Evolutionary conservation across 2,113 vertebrate genomes (phyloP).

Genomic region (Psilopsiagon aurifrons): DNA sequence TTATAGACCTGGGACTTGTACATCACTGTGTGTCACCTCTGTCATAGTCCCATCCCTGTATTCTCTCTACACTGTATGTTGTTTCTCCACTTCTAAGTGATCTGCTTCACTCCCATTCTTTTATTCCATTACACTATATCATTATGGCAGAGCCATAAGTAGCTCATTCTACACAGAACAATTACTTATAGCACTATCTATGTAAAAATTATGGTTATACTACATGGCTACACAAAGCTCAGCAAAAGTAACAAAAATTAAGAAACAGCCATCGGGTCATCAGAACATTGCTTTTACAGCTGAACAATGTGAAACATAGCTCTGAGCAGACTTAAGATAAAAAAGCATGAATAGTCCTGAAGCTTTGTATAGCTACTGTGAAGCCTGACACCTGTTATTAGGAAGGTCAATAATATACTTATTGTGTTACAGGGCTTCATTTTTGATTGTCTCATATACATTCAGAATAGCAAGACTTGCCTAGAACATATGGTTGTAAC

Average conservation of each 20-base stretch:
- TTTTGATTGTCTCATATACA: not conserved
- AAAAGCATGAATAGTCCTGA: not conserved
- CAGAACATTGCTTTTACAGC: constrained; percentile 10
- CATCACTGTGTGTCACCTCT: not conserved
- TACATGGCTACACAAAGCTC: not conserved
- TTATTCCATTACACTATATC: not conserved
- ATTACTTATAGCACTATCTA: not conserved
- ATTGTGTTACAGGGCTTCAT: not conserved
- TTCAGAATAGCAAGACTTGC: not conserved
- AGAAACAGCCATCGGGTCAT: not conserved
- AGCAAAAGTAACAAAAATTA: constrained; percentile 8
- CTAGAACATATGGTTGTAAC: not conserved
- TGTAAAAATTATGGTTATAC: not conserved
- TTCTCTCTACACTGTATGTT: not conserved
- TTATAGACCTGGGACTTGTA: not conserved
- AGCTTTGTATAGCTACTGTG: not conserved
- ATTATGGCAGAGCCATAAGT: not conserved
- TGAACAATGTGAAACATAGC: not conserved
- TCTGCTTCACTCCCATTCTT: not conserved
- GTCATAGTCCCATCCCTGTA: not conserved
- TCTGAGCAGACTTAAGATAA: not conserved
- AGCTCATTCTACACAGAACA: not conserved
- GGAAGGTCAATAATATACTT: not conserved
- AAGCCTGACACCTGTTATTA: not conserved
- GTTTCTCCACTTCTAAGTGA: not conserved